Evolutionary conservation across 2,113 vertebrate genomes (phyloP).

Genomic region (Nanorana parkeri): DNA sequence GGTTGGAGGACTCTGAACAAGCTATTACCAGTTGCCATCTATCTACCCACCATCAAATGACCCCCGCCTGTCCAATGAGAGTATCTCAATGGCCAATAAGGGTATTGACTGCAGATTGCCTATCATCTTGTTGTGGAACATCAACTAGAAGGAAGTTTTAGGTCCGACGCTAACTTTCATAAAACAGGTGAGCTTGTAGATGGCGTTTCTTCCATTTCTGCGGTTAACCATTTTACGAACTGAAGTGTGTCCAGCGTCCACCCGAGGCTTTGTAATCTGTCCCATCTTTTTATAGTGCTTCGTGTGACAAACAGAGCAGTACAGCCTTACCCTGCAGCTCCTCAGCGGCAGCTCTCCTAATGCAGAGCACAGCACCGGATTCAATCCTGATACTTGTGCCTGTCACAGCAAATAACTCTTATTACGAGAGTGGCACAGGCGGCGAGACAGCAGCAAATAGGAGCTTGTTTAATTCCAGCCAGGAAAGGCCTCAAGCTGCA

Average conservation of each 20-base stretch:
- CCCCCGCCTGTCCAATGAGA: no score
- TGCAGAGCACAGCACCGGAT: not conserved
- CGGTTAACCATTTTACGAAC: not conserved
- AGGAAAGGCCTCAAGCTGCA: not conserved
- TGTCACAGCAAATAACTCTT: slow-evolving; percentile 33
- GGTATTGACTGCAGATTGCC: no score
- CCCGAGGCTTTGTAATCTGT: slow-evolving; percentile 27
- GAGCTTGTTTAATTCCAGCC: not conserved
- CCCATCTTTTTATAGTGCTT: slow-evolving; percentile 29
- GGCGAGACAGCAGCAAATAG: slow-evolving; percentile 3
- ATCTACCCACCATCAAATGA: no score
- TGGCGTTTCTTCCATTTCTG: not conserved
- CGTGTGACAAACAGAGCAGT: slow-evolving; percentile 29
- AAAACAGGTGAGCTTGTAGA: no score
- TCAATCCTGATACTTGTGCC: slow-evolving; percentile 8
- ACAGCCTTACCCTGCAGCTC: slow-evolving; percentile 16
- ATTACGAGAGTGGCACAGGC: not conserved
- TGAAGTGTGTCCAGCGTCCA: not conserved
- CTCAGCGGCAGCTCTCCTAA: not conserved
- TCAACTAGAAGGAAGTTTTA: no score
- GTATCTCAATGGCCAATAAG: no score
- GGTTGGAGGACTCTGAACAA: no score
- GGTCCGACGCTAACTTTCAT: no score
- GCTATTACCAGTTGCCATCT: no score
- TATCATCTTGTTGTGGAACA: no score